Evolutionary conservation across 2,797 vertebrate genomes (phyloP), one percentile per base, ranked within the genome.

Genomic region (Gobio occitaniae): DNA sequence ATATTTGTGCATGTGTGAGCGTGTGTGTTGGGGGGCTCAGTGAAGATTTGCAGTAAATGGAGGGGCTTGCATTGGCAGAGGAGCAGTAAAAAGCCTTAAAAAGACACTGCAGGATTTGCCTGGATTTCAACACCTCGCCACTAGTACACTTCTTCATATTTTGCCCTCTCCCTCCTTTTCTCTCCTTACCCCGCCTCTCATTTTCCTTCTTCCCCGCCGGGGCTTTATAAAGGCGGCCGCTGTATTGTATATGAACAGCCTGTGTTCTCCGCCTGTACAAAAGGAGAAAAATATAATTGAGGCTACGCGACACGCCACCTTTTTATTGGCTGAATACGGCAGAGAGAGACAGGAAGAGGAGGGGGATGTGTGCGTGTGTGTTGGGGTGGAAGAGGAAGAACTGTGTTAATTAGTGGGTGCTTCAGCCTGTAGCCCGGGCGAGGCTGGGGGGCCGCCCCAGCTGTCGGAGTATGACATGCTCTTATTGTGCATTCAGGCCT

Each of bases 361-460:
- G 80, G 91, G 90, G 90, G 85, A 78, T 89, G 84, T 74, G 54
- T 84, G 84, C 65, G n/a, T 78, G 81, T 70, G 83, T 72, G 74
- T 82, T 74, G 69, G 72, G 75, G 82, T 88, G 82, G 86, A 82
- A 86, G 88, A 86, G 87, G 84, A 91, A 88, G 90, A 82, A 80
- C 89, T 93, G 94, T 95, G 94, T 95, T 96, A 96, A 96, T 96
- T 96, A 95, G 94, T 93, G 94, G 95, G 94, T 95, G 93, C 95
- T 95, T 95, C 94, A 95, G 94, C 93, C 94, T 89, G 89, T 94
- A 94, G 94, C 90, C 93, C 92, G 86, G 94, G 94, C 94, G 91
- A 93, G 94, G 94, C 92, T 91, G 91, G 93, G 94, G 93, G 94
- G 93, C 94, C 91, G 90, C 93, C 94, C 93, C 94, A 95, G 95